Conservation (phyloP, 2,888 invertebrate species). For the Taphrorychus bicolor region DNA sequence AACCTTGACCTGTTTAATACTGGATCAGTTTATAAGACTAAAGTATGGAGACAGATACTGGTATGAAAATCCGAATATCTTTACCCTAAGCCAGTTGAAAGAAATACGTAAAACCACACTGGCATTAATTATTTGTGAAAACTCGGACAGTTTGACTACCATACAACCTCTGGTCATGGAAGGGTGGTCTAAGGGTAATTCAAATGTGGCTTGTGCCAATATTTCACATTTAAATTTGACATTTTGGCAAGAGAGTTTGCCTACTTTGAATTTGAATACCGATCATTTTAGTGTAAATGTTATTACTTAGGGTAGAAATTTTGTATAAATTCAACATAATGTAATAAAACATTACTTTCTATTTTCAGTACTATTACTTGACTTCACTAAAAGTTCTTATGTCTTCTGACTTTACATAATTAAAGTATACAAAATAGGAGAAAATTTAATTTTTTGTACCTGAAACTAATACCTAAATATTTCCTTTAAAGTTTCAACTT, state of each 20-base stretch:
- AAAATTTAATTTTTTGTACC: too few species aligned
- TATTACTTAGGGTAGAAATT: conserved; percentile 10
- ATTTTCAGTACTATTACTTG: too few species aligned
- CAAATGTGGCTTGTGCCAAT: conserved; percentile 70
- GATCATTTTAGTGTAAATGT: not conserved
- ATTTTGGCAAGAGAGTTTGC: conserved; percentile 45
- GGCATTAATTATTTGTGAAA: conserved; percentile 78
- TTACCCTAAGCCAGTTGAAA: conserved; percentile 76
- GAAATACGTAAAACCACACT: conserved; percentile 81
- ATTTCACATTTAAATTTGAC: conserved; percentile 63
- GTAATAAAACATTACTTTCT: not conserved
- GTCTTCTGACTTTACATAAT: too few species aligned
- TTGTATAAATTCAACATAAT: not conserved
- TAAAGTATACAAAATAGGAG: too few species aligned
- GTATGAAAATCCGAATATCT: conserved; percentile 80
- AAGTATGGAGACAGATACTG: conserved; percentile 87
- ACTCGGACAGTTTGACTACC: conserved; percentile 70
- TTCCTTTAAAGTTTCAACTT: too few species aligned
- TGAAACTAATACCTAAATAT: too few species aligned
- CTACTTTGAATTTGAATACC: not conserved
- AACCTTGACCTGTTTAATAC: conserved; percentile 82
- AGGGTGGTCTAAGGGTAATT: conserved; percentile 62
- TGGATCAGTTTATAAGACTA: conserved; percentile 83
- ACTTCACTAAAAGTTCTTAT: too few species aligned
- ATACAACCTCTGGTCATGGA: conserved; percentile 77